Conservation (phyloP, 2,888 invertebrate species). For the Gibbula magus region DNA sequence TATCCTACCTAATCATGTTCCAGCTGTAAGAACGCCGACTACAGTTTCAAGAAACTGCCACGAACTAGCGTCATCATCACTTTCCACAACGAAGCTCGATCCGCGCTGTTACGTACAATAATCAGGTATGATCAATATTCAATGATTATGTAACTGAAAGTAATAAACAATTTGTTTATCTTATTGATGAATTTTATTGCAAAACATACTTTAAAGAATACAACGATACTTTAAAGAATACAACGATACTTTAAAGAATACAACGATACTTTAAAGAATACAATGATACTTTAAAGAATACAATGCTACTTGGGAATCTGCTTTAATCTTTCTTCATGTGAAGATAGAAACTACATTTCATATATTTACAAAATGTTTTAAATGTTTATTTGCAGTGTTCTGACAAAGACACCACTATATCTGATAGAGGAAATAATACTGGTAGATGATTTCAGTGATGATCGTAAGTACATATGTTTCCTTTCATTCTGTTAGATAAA, state of each 20-base stretch:
- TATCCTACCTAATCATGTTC: not conserved
- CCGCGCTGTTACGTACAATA: conserved; percentile 91
- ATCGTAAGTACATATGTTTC: conserved; percentile 54
- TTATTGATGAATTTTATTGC: no score
- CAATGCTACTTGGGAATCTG: no score
- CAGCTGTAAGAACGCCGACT: conserved; percentile 44
- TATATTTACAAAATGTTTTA: no score
- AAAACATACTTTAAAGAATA: no score
- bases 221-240: no score
- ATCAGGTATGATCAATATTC: conserved; percentile 82
- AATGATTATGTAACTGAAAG: not conserved
- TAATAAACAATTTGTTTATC: no score
- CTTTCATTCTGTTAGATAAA: no score
- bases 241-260: no score
- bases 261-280: no score
- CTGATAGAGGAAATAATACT: conserved; percentile 66
- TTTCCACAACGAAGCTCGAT: conserved; percentile 96
- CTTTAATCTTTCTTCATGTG: no score
- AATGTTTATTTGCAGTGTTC: conserved; percentile 45
- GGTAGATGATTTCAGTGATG: conserved; percentile 67
- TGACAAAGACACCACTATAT: conserved; percentile 57
- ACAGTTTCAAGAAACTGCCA: conserved; percentile 80
- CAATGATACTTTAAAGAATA: no score
- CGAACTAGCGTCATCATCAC: conserved; percentile 95
- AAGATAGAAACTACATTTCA: no score